Conservation (phyloP, 2,888 invertebrate species). For the Campoletis raptor region DNA sequence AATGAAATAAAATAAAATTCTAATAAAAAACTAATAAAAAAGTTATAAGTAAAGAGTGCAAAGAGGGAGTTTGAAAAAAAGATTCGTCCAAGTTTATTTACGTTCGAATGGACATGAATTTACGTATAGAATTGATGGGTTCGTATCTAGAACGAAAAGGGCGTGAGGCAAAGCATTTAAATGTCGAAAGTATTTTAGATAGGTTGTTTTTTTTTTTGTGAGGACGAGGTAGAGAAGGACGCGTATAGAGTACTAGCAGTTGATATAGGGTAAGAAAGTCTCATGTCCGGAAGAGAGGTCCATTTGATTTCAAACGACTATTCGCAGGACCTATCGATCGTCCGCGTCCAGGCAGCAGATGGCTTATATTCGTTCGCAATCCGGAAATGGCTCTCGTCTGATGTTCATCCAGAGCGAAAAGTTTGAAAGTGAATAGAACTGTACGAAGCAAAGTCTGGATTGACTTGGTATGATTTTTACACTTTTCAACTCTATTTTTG, state of each 20-base stretch:
- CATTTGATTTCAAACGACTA: conserved; percentile 64
- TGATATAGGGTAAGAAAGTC: conserved; percentile 39
- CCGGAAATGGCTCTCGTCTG: conserved; percentile 50
- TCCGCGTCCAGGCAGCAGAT: conserved; percentile 36
- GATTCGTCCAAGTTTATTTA: background rate
- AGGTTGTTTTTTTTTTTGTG: background rate
- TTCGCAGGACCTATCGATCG: conserved; percentile 62
- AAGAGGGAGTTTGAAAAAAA: background rate
- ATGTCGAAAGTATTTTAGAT: background rate
- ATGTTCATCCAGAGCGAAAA: conserved; percentile 25
- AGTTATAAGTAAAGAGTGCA: background rate
- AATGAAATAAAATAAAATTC: no score
- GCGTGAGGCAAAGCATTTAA: background rate
- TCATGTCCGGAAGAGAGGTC: conserved; percentile 60
- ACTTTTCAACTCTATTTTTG: background rate
- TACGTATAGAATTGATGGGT: background rate
- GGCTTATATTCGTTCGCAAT: conserved; percentile 52
- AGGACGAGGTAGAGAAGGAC: background rate
- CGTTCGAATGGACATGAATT: background rate
- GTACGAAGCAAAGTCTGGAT: background rate
- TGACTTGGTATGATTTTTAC: background rate
- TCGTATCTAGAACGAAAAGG: background rate
- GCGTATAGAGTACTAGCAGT: conserved; percentile 1
- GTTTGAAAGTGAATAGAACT: conserved; percentile 39
- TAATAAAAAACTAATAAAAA: background rate